These are phyloP conservation scores for Drosophila niveifrons DNA, from an alignment of 2,888 invertebrate genomes.

Conservation along the genomic window DNA sequence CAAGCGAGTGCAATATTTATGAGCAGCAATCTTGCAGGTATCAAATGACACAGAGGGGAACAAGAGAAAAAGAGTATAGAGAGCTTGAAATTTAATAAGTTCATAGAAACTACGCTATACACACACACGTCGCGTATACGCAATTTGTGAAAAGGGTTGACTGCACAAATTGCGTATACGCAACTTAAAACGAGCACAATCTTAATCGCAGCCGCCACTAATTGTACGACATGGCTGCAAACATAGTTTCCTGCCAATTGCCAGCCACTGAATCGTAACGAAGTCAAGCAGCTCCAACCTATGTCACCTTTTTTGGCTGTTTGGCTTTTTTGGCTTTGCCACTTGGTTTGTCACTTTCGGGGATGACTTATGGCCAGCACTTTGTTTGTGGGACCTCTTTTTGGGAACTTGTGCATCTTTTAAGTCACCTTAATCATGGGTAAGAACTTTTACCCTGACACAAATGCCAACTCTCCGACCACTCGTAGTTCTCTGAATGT, in stretches of 20 bases:
- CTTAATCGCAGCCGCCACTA: slow-evolving; percentile 30
- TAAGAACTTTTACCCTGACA: slow-evolving; percentile 51
- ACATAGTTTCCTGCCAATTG: slow-evolving; percentile 20
- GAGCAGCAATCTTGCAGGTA: slow-evolving; percentile 24
- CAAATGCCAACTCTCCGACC: slow-evolving; percentile 18
- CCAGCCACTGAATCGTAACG: slow-evolving; percentile 23
- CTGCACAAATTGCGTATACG: slow-evolving; percentile 19
- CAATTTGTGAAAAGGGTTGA: not conserved
- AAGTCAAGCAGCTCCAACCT: slow-evolving; percentile 10
- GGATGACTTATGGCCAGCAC: slow-evolving; percentile 65
- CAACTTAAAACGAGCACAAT: not conserved
- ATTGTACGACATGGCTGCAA: slow-evolving; percentile 5
- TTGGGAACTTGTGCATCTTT: slow-evolving; percentile 39
- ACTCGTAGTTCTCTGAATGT: not conserved
- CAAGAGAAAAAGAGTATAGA: not conserved
- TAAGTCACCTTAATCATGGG: slow-evolving; percentile 65
- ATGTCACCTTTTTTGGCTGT: slow-evolving; percentile 30
- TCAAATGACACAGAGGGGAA: not conserved
- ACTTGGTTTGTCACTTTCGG: slow-evolving; percentile 55
- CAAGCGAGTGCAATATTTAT: slow-evolving; percentile 26
- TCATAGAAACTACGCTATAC: not conserved
- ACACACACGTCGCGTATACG: not conserved
- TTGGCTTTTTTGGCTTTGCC: slow-evolving; percentile 23
- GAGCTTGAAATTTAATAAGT: slow-evolving; percentile 1
- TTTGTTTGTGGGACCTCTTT: slow-evolving; percentile 18